Conservation (phyloP, 1,140 invertebrate species). For the Drosophila quadrilineata region DNA sequence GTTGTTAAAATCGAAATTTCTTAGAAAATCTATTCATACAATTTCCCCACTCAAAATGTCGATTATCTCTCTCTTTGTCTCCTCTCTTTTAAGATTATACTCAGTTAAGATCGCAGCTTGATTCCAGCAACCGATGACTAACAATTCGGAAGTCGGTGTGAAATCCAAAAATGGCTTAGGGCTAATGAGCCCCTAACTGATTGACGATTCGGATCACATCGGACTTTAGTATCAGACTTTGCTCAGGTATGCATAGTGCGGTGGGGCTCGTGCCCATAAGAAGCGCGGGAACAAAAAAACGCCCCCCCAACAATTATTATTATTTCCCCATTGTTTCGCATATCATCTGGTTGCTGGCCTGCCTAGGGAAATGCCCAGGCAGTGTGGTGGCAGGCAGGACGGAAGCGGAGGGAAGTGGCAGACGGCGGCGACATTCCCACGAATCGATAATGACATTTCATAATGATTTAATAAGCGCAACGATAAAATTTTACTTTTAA, state of each 20-base stretch:
- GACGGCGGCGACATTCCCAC: conserved; percentile 51
- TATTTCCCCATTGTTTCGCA: neutral
- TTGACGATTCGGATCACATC: conserved; percentile 34
- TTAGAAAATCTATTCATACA: neutral
- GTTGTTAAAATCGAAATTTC: no score
- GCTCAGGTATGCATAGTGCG: neutral
- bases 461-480: conserved; percentile 51
- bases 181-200: neutral
- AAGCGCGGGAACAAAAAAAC: neutral
- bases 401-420: neutral
- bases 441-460: conserved; percentile 75
- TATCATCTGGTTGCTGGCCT: neutral
- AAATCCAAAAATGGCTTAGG: conserved; percentile 21
- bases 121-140: conserved; percentile 38
- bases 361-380: conserved; percentile 6
- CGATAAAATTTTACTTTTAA: conserved; percentile 58
- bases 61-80: no score
- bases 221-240: no score
- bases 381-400: neutral
- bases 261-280: conserved; percentile 17
- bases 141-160: conserved; percentile 25
- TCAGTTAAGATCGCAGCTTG: neutral
- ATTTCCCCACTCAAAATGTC: neutral
- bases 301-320: no score
- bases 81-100: no score